Base-by-base conservation (phyloP, 2,113 vertebrate species). In the Mustela nigripes region DNA sequence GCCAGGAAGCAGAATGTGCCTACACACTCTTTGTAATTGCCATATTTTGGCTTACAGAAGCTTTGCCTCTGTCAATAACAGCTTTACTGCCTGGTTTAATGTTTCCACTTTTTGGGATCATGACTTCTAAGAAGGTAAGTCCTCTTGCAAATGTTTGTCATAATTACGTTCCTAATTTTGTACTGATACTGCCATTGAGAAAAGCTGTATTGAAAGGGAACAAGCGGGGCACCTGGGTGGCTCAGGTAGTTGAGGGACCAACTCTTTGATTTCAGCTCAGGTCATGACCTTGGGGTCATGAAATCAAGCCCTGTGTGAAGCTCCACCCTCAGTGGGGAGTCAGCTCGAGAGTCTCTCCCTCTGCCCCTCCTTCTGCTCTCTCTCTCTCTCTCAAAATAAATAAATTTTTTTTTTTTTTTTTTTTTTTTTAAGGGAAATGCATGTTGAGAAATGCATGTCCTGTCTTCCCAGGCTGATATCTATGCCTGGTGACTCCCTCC, bases 51-150 rank as follows among this genome's bases (percentile, higher is more conserved):
- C 98, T 99, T 56, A 99, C 99, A 0, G 99, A 99, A 98, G 99
- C 99, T 63, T 95, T 99, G 93, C 99, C 99, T 5, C 98, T 99
- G 96, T 99, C 99, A 42, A 98, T 99, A 67, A 99, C 99, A 1
- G 99, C 99, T 91, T 98, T 99, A 97, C 98, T 99, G 5, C 99
- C 99, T 10, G 99, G 99, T 7, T 95, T 99, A 80, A 98, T 99
- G 98, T 99, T 99, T 78, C 99, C 99, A 0, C 33, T 99, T 48
- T 99, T 99, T 67, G 99, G 99, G 86, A 99, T 99, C 98, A 99
- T 99, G 99, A 73, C 94, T 97, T 99, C 99, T 5, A 99, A 99
- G n/a, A 0, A 96, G 56, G 99, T 99, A 99, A 98, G 60, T 45
- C 14, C 80, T 78, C 65, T n/a, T 63, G 24, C 7, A n/a, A 94